A percentile compares a stretch with the other conserved stretches of the same genome.
Evolutionary conservation across 1,140 invertebrate genomes (phyloP).

Genomic region (Saxidomus purpurata): DNA sequence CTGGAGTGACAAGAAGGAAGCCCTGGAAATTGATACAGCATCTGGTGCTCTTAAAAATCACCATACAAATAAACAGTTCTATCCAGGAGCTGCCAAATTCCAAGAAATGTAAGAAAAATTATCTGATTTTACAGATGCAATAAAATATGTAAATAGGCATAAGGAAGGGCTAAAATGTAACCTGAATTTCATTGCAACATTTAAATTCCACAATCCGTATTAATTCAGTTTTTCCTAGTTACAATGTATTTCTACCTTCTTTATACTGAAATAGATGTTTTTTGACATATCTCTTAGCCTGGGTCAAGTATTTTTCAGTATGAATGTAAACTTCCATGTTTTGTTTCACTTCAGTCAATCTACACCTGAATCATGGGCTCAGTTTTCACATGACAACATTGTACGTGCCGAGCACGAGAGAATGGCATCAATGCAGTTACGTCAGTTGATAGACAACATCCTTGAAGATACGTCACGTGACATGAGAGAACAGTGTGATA

Average conservation of each 20-base stretch:
- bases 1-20: conserved; percentile 95
- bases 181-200: too few relatives aligned
- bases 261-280: too few relatives aligned
- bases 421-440: conserved; percentile 86
- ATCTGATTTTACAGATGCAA: not conserved
- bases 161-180: too few relatives aligned
- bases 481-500: conserved; percentile 86
- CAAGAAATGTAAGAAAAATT: conserved; percentile 84
- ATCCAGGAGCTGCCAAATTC: conserved; percentile 86
- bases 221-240: too few relatives aligned
- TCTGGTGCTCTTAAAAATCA: conserved; percentile 84
- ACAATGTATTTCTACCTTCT: too few relatives aligned
- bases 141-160: too few relatives aligned
- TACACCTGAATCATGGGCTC: conserved; percentile 87
- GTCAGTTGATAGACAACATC: conserved; percentile 86
- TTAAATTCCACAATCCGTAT: too few relatives aligned
- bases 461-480: conserved; percentile 86
- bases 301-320: too few relatives aligned
- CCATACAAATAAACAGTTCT: conserved; percentile 86
- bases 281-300: too few relatives aligned
- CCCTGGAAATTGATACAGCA: conserved; percentile 91
- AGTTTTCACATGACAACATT: conserved; percentile 87
- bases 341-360: conserved; percentile 83
- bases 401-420: conserved; percentile 86
- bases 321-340: too few relatives aligned